Base-by-base conservation (phyloP, 2,888 invertebrate species). In the Onchidella celtica region DNA sequence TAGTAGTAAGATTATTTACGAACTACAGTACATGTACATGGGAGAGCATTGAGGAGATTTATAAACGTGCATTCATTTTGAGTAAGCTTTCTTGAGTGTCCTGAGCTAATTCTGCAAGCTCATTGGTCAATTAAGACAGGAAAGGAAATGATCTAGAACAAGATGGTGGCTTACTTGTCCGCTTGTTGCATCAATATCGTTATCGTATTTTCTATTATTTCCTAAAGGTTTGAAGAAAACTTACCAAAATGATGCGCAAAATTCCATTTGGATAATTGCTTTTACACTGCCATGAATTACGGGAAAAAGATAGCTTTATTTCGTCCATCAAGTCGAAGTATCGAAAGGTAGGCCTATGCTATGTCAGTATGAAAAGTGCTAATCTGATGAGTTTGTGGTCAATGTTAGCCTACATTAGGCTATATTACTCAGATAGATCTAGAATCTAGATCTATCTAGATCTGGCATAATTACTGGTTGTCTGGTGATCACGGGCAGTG, bases 241-340 rank as follows among this genome's bases (percentile, higher is more conserved):
- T 77, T 29, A 40, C 21, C 9, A 77, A 65, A 61, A 66, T 63
- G 66, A 75, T 77, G 76, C 29, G 34, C 38, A 72, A 72, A 75
- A 24, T 66, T 34, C 73, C 79, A 17, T 79, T 73, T 38, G 79
- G 79, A 68, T 61, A 73, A 47, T 21, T 32, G 34, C 24, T 76
- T 34, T 57, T 69, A 61, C 72, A 40, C 63, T 65, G 82, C 72
- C 68, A 87, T 88, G 87, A 88, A 86, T 81, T 87, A 87, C 87
- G 86, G 86, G 59, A 88, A 88, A 80, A 78, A 86, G 72, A 87
- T 86, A n/a, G 86, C 86, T 9, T 79, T 87, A 38, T 84, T 85
- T 74, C 86, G 87, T 21, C 82, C 86, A 55, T 82, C 84, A 63
- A 84, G 76, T 73, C 79, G 84, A 68, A 84, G 84, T 65, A 82